Percentiles rank a stretch among this genome's conserved stretches.
These are phyloP conservation scores for Hippocampus comes DNA, from an alignment of 2,113 vertebrate species.

Conservation along the genomic window DNA sequence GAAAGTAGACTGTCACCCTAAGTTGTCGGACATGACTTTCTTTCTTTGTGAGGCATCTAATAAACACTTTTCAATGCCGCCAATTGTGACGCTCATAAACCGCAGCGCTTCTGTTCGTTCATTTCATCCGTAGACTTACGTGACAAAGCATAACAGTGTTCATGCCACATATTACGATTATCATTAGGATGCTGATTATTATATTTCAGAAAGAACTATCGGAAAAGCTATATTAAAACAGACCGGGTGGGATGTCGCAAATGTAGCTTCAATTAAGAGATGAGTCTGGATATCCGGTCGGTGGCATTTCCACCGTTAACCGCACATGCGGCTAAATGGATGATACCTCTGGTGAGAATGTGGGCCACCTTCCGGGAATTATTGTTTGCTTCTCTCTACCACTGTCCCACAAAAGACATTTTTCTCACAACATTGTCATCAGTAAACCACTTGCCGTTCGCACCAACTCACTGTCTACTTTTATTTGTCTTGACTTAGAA, in stretches of 20 bases:
- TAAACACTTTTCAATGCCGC: too few species aligned
- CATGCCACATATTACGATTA: too few species aligned
- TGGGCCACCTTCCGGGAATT: not conserved
- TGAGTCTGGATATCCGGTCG: not conserved
- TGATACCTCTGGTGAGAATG: not conserved
- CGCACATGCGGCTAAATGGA: not conserved
- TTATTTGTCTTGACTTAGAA: not conserved
- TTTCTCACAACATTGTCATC: not conserved
- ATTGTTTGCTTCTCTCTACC: not conserved
- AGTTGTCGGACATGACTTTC: too few species aligned
- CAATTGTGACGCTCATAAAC: too few species aligned
- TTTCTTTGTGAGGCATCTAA: too few species aligned
- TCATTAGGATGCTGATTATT: too few species aligned
- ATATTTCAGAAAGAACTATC: too few species aligned
- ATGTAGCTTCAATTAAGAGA: not conserved
- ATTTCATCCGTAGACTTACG: too few species aligned
- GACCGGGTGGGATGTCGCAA: not conserved
- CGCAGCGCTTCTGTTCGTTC: too few species aligned
- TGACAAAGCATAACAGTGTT: not conserved
- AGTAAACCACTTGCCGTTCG: not conserved
- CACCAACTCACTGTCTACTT: not conserved
- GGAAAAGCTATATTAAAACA: not conserved
- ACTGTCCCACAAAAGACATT: not conserved
- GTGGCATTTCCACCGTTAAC: not conserved
- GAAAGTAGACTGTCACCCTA: too few species aligned